Percentiles rank a stretch among this genome's conserved stretches.
These are phyloP conservation scores for Epinephelus moara DNA, from an alignment of 2,113 vertebrate genomes.

Conservation along the genomic window DNA sequence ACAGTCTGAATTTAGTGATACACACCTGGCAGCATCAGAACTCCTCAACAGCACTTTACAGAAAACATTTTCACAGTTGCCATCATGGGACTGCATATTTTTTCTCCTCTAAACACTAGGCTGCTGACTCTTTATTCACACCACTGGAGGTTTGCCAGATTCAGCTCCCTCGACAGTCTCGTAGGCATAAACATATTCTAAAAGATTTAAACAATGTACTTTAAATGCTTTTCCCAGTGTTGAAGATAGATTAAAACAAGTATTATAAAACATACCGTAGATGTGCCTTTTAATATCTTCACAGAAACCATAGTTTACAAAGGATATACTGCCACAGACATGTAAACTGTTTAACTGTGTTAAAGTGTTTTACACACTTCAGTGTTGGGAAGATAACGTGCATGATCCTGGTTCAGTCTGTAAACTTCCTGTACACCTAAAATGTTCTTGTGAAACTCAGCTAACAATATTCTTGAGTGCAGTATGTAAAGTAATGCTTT, in stretches of 20 bases:
- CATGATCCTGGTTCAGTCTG: background rate
- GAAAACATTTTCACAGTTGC: background rate
- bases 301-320: background rate
- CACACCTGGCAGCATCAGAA: background rate
- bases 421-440: background rate
- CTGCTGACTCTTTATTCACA: background rate
- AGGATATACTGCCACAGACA: background rate
- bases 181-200: background rate
- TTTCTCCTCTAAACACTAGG: background rate
- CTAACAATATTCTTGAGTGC: background rate
- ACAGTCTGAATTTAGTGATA: background rate
- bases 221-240: background rate
- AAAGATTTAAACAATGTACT: background rate
- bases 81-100: background rate
- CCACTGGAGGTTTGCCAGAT: background rate
- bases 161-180: background rate
- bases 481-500: background rate
- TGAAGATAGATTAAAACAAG: too few relatives aligned
- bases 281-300: background rate
- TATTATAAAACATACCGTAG: too few relatives aligned
- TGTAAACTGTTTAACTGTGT: background rate
- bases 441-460: background rate
- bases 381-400: background rate
- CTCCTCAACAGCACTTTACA: background rate
- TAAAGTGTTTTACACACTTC: background rate